Evolutionary conservation across 2,113 vertebrate species (phyloP).

Genomic region (Cynoglossus semilaevis): DNA sequence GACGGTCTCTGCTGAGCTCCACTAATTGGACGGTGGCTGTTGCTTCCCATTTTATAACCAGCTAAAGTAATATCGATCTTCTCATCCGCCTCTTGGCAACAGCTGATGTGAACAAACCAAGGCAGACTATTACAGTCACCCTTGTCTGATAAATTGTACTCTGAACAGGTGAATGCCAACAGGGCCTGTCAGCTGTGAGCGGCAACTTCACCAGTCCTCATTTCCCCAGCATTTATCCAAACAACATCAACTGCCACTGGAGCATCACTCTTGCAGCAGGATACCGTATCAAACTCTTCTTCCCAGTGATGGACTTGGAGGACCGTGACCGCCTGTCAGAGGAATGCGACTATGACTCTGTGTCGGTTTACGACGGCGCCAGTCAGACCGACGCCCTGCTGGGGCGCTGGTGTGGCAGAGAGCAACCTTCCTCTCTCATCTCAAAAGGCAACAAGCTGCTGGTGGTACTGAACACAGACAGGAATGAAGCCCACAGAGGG

Average conservation of each 20-base stretch:
- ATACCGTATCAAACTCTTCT: constrained; percentile 86
- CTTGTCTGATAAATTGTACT: constrained; percentile 1
- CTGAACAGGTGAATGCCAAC: constrained; percentile 88
- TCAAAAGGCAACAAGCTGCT: constrained; percentile 85
- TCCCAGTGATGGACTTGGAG: constrained; percentile 88
- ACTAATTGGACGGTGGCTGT: neutral
- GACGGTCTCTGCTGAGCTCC: neutral
- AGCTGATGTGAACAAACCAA: neutral
- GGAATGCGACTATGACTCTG: constrained; percentile 86
- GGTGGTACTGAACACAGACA: constrained; percentile 87
- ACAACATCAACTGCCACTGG: constrained; percentile 97
- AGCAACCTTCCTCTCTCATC: constrained; percentile 71
- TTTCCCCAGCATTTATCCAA: constrained; percentile 91
- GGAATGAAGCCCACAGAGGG: constrained; percentile 82
- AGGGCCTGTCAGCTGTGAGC: constrained; percentile 79
- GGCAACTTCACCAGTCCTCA: constrained; percentile 93
- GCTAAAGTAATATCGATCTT: neutral
- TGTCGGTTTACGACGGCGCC: constrained; percentile 84
- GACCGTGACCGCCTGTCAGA: constrained; percentile 84
- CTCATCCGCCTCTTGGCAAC: neutral
- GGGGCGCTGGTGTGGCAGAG: constrained; percentile 87
- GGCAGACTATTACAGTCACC: neutral
- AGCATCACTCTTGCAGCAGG: constrained; percentile 76
- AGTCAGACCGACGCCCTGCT: constrained; percentile 76
- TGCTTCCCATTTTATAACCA: neutral